Percentiles rank a stretch among this genome's conserved stretches.
These are phyloP conservation scores for Holcopasites calliopsidis DNA, from an alignment of 1,140 invertebrate genomes.

Conservation along the genomic window DNA sequence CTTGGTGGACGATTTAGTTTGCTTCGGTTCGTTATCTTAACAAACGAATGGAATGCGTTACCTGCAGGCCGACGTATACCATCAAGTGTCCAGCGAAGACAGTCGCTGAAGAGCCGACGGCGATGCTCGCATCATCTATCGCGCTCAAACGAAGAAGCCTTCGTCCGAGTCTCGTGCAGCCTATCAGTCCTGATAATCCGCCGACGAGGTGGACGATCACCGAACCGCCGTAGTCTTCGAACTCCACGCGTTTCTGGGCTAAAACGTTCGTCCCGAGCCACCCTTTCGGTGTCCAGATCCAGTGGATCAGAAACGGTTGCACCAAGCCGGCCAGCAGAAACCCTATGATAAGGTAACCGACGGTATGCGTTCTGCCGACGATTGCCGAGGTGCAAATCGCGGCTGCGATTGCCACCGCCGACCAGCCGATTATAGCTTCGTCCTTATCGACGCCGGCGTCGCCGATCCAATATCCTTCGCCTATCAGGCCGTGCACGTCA, in stretches of 20 bases:
- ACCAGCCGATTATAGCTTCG: constrained; percentile 60
- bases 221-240: constrained; percentile 58
- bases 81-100: constrained; percentile 61
- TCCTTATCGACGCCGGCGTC: constrained; percentile 51
- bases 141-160: constrained; percentile 59
- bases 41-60: constrained; percentile 35
- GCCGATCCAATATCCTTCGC: constrained; percentile 60
- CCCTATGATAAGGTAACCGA: constrained; percentile 53
- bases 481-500: constrained; percentile 46
- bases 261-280: constrained; percentile 61
- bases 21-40: too few relatives aligned
- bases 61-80: constrained; percentile 65
- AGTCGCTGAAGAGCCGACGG: constrained; percentile 45
- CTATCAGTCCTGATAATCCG: constrained; percentile 61
- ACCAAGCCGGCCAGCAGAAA: constrained; percentile 51
- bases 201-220: constrained; percentile 59
- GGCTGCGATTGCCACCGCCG: constrained; percentile 55
- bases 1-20: too few relatives aligned
- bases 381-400: constrained; percentile 60
- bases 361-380: constrained; percentile 59
- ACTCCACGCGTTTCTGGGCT: constrained; percentile 17
- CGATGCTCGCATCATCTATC: constrained; percentile 60
- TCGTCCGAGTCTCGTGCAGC: constrained; percentile 58
- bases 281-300: constrained; percentile 60
- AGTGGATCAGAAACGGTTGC: constrained; percentile 67